A percentile compares a stretch with the other conserved stretches of the same genome.
Evolutionary conservation across 2,888 invertebrate genomes (phyloP).

Genomic region (Lamellibrachia columna): DNA sequence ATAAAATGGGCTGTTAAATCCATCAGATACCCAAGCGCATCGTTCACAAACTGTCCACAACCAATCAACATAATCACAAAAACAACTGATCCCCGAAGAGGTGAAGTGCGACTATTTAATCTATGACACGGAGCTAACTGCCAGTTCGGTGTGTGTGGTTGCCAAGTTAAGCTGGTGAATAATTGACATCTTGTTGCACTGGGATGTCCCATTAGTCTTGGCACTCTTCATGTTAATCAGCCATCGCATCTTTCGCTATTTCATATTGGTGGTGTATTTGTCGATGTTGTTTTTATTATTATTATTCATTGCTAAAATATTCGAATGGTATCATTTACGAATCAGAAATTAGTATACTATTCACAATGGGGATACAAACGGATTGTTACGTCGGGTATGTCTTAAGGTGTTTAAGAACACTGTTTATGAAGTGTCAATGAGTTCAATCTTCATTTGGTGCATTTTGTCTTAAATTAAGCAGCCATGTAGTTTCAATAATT

Average conservation of each 20-base stretch:
- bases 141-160: not conserved
- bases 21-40: not conserved
- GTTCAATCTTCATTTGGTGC: too few species aligned
- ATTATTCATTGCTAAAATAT: too few species aligned
- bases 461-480: too few species aligned
- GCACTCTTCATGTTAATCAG: not conserved
- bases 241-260: not conserved
- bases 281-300: too few species aligned
- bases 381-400: too few species aligned
- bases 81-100: not conserved
- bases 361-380: too few species aligned
- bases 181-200: not conserved
- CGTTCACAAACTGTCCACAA: not conserved
- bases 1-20: not conserved
- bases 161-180: not conserved
- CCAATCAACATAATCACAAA: not conserved
- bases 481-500: too few species aligned
- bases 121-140: conserved; percentile 4
- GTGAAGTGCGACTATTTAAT: not conserved
- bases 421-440: too few species aligned
- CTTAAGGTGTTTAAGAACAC: too few species aligned
- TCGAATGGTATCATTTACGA: too few species aligned
- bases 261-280: not conserved
- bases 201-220: not conserved
- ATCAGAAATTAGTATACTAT: too few species aligned